Evolutionary conservation across 2,797 vertebrate species (phyloP).

Genomic region (Sebastes minor): DNA sequence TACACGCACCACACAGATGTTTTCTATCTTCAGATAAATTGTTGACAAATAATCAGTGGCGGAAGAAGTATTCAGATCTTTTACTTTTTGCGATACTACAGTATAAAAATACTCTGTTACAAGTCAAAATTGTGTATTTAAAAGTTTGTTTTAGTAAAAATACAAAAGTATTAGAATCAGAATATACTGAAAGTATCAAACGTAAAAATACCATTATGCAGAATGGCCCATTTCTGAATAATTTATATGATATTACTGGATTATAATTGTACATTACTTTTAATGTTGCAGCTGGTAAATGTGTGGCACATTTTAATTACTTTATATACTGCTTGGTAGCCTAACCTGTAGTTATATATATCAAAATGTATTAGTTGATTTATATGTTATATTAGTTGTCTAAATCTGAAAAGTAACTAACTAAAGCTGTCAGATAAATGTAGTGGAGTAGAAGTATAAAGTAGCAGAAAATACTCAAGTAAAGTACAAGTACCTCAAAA

Average conservation of each 20-base stretch:
- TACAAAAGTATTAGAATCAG: background rate
- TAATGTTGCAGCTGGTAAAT: too few species aligned
- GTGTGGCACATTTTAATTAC: too few species aligned
- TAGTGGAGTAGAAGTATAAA: background rate
- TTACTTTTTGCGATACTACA: background rate
- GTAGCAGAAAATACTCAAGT: background rate
- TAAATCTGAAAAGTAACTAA: background rate
- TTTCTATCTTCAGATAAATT: background rate
- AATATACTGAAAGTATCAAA: background rate
- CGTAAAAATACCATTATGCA: background rate
- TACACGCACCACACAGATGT: background rate
- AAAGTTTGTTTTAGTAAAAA: background rate
- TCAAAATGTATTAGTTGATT: background rate
- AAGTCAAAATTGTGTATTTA: too few species aligned
- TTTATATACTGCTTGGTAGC: background rate
- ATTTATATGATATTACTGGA: background rate
- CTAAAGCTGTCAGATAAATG: background rate
- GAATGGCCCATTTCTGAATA: background rate
- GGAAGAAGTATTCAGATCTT: background rate
- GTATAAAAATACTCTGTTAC: too few species aligned
- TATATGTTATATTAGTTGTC: background rate
- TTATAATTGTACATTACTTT: background rate
- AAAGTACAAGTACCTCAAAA: background rate
- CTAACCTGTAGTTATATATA: background rate
- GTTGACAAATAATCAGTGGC: background rate